Conservation (phyloP, 2,113 vertebrate species). For the Motacilla tschutschensis region DNA sequence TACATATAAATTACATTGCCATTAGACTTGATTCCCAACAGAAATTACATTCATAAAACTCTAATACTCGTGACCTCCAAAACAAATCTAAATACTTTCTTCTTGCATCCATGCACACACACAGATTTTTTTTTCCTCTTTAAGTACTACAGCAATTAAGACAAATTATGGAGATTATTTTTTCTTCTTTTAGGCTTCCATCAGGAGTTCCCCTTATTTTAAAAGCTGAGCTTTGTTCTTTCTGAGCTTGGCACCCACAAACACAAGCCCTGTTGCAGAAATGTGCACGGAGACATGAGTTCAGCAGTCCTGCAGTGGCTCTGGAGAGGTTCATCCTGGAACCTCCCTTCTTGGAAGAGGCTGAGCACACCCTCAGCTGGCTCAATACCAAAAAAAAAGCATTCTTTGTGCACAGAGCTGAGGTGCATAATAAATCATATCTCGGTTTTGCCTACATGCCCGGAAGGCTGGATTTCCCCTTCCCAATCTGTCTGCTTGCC, state of each 20-base stretch:
- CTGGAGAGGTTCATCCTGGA: background rate
- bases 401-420: background rate
- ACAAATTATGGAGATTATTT: background rate
- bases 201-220: background rate
- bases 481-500: background rate
- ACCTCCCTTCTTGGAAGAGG: background rate
- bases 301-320: background rate
- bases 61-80: background rate
- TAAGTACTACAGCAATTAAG: background rate
- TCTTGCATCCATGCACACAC: background rate
- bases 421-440: background rate
- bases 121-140: background rate
- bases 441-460: background rate
- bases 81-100: background rate
- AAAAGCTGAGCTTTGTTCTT: background rate
- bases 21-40: constrained; percentile 14
- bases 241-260: background rate
- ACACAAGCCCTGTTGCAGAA: background rate
- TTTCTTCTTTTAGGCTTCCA: background rate
- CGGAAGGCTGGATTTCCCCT: background rate
- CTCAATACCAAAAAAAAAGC: background rate
- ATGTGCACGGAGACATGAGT: fast-evolving
- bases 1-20: constrained; percentile 7
- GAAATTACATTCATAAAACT: background rate
- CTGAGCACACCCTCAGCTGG: background rate